Evolutionary conservation across 2,888 invertebrate genomes (phyloP), one percentile per base, ranked within the genome.

Genomic region (Calliphora vomitoria): DNA sequence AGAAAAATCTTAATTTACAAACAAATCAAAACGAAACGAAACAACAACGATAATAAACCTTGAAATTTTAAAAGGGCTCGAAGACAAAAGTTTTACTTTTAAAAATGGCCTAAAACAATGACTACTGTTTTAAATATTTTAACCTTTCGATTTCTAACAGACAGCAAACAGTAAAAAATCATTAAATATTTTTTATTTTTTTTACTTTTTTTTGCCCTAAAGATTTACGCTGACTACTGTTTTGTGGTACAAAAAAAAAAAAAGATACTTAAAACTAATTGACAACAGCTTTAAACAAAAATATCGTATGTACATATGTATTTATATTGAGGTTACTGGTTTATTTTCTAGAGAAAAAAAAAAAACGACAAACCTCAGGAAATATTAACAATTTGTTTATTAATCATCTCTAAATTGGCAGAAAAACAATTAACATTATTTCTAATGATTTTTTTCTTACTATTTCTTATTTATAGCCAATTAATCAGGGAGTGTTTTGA

Each of bases 11-110:
- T 41, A 1, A 68, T 60, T 68, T 38, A 50, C 6, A 60, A 72
- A 47, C n/a, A 50, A 50, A 10, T 8, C 5, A 41, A 60, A 68
- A 38, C 47, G 50, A n/a, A n/a, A n/a, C n/a, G n/a, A n/a, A n/a
- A n/a, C n/a, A n/a, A n/a, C n/a, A n/a, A n/a, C 15, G 35, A 20
- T 6, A 62, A 44, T 8, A 64, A 64, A 82, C 82, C 86, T 86
- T 80, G 80, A 83, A 76, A 74, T 13, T 5, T 41, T 41, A 20
- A 74, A 82, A 75, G 60, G 60, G 35, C 41, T 53, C 6, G 10
- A 75, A 68, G 53, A 53, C 50, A 60, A 47, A 74, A 20, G 15
- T 58, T 74, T 72, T 66, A 79, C 31, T 62, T 53, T 18, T 38
- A 3, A 18, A 66, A 86, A 76, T 50, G 50, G 41, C 58, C 66